These are phyloP conservation scores for Hestina assimilis DNA, from an alignment of 1,140 invertebrate genomes.

Conservation along the genomic window DNA sequence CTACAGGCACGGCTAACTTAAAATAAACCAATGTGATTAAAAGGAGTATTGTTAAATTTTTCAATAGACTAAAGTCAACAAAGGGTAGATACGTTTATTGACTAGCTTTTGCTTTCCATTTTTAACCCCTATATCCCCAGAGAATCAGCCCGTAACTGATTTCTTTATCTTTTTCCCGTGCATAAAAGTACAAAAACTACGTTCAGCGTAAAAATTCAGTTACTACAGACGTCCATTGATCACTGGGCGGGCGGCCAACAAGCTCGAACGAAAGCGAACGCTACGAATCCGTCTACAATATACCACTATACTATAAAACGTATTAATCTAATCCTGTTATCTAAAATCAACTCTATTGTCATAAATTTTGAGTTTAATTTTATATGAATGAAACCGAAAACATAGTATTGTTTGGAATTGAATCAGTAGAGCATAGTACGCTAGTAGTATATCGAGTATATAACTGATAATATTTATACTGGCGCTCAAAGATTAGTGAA, in stretches of 20 bases:
- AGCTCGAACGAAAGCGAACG: constrained; percentile 69
- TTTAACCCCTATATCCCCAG: constrained; percentile 15
- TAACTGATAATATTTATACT: constrained; percentile 47
- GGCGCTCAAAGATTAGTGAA: constrained; percentile 45
- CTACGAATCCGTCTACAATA: constrained; percentile 33
- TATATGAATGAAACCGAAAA: background rate
- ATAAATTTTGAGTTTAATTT: constrained; percentile 10
- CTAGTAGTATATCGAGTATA: constrained; percentile 34
- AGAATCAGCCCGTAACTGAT: constrained; percentile 23
- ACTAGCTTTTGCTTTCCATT: constrained; percentile 7
- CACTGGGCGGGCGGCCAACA: constrained; percentile 50
- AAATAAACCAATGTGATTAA: too few species aligned
- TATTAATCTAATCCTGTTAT: background rate
- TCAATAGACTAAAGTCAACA: too few species aligned
- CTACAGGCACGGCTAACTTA: too few species aligned
- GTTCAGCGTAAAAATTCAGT: constrained; percentile 63
- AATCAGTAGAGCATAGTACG: constrained; percentile 25
- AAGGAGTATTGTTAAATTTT: too few species aligned
- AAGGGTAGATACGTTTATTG: background rate
- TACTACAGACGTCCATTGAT: constrained; percentile 70
- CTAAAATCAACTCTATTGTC: constrained; percentile 4
- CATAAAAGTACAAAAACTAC: constrained; percentile 53
- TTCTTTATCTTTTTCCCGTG: constrained; percentile 35
- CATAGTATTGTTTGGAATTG: constrained; percentile 22
- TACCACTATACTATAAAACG: constrained; percentile 13